Evolutionary conservation across 2,113 vertebrate genomes (phyloP).

Genomic region (Notarius lentiginosus): DNA sequence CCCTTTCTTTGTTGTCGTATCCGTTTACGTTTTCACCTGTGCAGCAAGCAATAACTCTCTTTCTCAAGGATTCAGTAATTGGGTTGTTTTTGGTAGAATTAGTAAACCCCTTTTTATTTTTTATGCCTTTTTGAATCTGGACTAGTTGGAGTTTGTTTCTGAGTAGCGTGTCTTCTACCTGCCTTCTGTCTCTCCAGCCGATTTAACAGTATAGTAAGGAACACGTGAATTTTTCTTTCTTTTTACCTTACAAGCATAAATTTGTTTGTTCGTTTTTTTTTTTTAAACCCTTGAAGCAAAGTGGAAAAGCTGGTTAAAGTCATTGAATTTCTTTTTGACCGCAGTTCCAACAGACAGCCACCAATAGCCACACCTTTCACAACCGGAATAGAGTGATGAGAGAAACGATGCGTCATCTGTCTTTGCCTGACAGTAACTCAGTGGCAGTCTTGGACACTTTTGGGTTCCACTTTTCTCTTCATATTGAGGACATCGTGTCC

Average conservation of each 20-base stretch:
- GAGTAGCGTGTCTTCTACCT: slow-evolving; percentile 58
- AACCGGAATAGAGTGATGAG: slow-evolving; percentile 3
- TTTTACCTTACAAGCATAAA: neutral
- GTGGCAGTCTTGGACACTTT: slow-evolving; percentile 20
- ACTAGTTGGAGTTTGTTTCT: slow-evolving; percentile 64
- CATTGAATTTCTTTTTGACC: neutral
- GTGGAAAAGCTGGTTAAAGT: slow-evolving; percentile 34
- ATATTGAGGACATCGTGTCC: slow-evolving; percentile 34
- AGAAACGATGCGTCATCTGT: slow-evolving; percentile 13
- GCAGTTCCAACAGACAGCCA: slow-evolving; percentile 30
- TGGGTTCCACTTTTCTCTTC: slow-evolving; percentile 29
- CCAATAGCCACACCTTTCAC: slow-evolving; percentile 25
- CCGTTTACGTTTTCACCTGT: slow-evolving; percentile 44
- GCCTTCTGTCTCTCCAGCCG: slow-evolving; percentile 48
- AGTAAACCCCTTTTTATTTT: slow-evolving; percentile 59
- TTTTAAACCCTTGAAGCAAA: slow-evolving; percentile 25
- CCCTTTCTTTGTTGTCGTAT: slow-evolving; percentile 13
- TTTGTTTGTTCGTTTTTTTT: slow-evolving; percentile 14
- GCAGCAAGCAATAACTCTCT: slow-evolving; percentile 75
- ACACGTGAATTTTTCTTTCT: slow-evolving; percentile 33
- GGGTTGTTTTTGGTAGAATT: slow-evolving; percentile 61
- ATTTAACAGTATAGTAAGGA: slow-evolving; percentile 46
- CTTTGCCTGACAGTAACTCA: slow-evolving; percentile 16
- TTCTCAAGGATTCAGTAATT: slow-evolving; percentile 76
- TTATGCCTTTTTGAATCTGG: slow-evolving; percentile 68